phyloP scores from a whole-genome alignment of 30 jellyfish, hydroid and myxozoan species.

The Euphysa ruthae region DNA sequence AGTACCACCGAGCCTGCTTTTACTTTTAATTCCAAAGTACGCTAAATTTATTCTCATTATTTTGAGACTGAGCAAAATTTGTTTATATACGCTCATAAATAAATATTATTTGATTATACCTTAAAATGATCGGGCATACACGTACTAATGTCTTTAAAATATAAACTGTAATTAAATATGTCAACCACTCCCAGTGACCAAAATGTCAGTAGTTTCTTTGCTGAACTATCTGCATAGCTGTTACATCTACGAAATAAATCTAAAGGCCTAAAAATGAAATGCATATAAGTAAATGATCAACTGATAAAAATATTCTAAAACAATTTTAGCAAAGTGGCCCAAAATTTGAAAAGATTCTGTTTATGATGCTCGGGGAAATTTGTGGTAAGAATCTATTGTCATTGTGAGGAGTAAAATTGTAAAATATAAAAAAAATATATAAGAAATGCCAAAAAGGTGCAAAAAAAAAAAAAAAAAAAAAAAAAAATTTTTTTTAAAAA shows the following conservation, averaged over 20 bases:
- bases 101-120: constrained; percentile 17
- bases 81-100: too few relatives aligned
- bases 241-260: constrained; percentile 69
- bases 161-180: constrained; percentile 9
- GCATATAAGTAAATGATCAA: neutral
- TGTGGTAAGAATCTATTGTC: neutral
- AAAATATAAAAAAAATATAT: neutral
- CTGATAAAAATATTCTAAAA: too few relatives aligned
- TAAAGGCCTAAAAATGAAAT: constrained; percentile 29
- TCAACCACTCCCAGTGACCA: constrained; percentile 59
- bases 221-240: constrained; percentile 53
- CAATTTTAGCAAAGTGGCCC: neutral
- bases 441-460: neutral
- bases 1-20: too few relatives aligned
- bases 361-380: neutral
- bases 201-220: constrained; percentile 27
- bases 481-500: neutral
- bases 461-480: neutral
- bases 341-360: neutral
- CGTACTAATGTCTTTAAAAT: constrained; percentile 31
- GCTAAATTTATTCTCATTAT: too few relatives aligned
- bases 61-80: too few relatives aligned
- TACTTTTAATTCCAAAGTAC: too few relatives aligned
- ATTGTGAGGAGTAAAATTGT: neutral
- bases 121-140: constrained; percentile 68